Base-by-base conservation (phyloP, 2,888 invertebrate species). In the Mayetiola destructor region DNA sequence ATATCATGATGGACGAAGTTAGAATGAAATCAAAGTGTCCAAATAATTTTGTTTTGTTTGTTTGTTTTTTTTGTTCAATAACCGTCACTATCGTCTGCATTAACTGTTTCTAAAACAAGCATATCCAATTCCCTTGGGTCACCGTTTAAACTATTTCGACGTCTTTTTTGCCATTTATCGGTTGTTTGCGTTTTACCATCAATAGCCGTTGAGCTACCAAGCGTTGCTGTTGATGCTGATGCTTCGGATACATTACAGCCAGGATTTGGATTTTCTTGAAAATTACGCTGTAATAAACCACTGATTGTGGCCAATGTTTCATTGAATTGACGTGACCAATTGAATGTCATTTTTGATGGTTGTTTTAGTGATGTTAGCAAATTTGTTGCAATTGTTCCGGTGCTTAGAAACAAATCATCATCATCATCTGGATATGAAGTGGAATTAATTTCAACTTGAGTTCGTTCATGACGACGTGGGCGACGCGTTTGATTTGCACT, bases 91-190 rank as follows among this genome's bases (percentile, higher is more conserved):
- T 72, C 72, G 61, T 71, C 71, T 70, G 71, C 72, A 63, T 72
- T 71, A 58, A 70, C 70, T 20, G 71, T 69, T 63, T 72, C 71
- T 57, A 72, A 62, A 53, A 72, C 71, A 55, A 72, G 64, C 61
- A 71, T 70, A 61, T 72, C 71, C 57, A 71, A 63, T 59, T 72
- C 72, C 61, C 70, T 72, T 30, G 71, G 69, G 62, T 70, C 71
- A 32, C 69, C 2, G 69, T 23, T 27, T n/a, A 48, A 68, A 62
- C 70, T 70, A 62, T 68, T 71, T 60, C 68, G 71, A 27, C 71
- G 67, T 57, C 70, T 64, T 30, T 67, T 65, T 9, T 67, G 65
- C 35, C 59, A 59, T 37, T 32, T 37, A 14, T 39, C 35, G 18
- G 35, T 55, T 32, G 35, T n/a, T 36, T 52, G 52, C 23, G 2